These are phyloP conservation scores for Sarcophaga variegata DNA, from an alignment of 2,888 invertebrate species.

Conservation along the genomic window DNA sequence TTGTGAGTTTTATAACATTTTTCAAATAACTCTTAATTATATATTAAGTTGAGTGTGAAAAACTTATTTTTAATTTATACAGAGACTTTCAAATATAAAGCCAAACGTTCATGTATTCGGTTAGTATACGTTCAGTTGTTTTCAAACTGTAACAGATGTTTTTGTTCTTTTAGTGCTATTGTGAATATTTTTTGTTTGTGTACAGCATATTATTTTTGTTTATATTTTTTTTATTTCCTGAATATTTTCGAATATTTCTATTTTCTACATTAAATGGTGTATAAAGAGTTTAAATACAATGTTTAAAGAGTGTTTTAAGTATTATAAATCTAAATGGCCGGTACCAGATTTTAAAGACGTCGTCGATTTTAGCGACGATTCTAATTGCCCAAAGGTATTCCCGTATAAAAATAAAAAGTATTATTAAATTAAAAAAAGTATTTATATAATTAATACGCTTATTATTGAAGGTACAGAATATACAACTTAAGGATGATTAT, in stretches of 20 bases:
- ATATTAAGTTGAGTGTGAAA: no score
- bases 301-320: conserved; percentile 90
- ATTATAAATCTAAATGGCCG: conserved; percentile 88
- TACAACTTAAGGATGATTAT: conserved; percentile 58
- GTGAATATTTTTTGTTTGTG: conserved; percentile 27
- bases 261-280: not conserved
- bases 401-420: not conserved
- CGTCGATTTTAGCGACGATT: conserved; percentile 82
- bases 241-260: not conserved
- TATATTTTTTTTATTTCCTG: not conserved
- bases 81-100: no score
- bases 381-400: conserved; percentile 32
- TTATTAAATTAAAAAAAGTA: not conserved
- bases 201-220: conserved; percentile 27
- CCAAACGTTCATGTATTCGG: no score
- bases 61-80: no score
- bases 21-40: not conserved
- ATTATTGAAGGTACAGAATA: conserved; percentile 55
- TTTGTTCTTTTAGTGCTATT: no score
- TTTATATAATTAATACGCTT: conserved; percentile 38
- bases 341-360: conserved; percentile 86
- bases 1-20: not conserved
- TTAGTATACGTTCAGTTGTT: no score
- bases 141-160: no score
- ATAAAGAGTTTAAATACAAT: conserved; percentile 61